A percentile compares a stretch with the other conserved stretches of the same genome.
These are phyloP conservation scores for Scaptomyza flava DNA, from an alignment of 2,888 invertebrate genomes.

Conservation along the genomic window DNA sequence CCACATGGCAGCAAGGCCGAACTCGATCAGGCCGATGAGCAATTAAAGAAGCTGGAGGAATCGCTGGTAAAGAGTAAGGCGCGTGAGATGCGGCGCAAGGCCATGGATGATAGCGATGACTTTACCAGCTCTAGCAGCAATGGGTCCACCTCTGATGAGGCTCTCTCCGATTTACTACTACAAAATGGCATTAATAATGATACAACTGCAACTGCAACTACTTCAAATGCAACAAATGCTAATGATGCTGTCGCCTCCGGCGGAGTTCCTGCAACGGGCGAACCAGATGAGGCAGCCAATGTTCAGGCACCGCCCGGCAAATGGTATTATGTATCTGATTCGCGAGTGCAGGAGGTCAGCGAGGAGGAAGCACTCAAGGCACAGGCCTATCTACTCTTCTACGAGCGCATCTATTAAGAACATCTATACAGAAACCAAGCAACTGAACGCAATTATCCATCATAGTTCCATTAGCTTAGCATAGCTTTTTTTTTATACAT, in stretches of 20 bases:
- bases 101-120: conserved; percentile 85
- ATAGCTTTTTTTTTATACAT: conserved; percentile 5
- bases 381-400: conserved; percentile 98
- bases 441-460: neutral
- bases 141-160: conserved; percentile 59
- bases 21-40: conserved; percentile 85
- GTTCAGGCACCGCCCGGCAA: conserved; percentile 87
- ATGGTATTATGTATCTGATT: conserved; percentile 98
- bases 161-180: conserved; percentile 17
- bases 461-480: conserved; percentile 35
- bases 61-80: conserved; percentile 82
- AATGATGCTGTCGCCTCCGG: no score
- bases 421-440: neutral
- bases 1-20: conserved; percentile 87
- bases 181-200: conserved; percentile 26
- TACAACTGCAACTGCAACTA: conserved; percentile 1
- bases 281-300: conserved; percentile 75
- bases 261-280: conserved; percentile 57
- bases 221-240: neutral
- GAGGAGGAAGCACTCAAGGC: conserved; percentile 92
- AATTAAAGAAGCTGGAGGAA: conserved; percentile 84
- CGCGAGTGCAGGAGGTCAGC: conserved; percentile 91
- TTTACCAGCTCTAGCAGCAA: conserved; percentile 86
- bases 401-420: conserved; percentile 94
- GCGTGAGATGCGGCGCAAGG: conserved; percentile 81